phyloP scores from a whole-genome alignment of 2,888 invertebrate species.

The Hirtodrosophila trivittata region DNA sequence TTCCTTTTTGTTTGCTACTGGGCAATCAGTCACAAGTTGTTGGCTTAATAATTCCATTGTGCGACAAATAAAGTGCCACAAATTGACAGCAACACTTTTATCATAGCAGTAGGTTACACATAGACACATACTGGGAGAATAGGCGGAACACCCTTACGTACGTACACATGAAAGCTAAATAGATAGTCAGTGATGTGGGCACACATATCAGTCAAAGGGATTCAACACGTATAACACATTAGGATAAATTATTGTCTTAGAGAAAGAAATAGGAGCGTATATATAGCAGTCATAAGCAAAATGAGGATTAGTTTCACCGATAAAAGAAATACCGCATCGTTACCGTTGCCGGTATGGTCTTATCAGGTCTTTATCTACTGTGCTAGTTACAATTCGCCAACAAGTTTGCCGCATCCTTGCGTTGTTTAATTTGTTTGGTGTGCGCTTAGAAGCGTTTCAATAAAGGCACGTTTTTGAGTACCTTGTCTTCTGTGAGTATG shows the following conservation, averaged over 20 bases:
- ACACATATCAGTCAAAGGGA: slow-evolving; percentile 70
- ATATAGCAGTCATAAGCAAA: slow-evolving; percentile 5
- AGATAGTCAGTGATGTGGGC: slow-evolving; percentile 13
- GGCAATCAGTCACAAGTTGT: slow-evolving; percentile 32
- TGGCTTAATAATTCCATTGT: slow-evolving; percentile 39
- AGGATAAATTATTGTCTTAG: slow-evolving; percentile 70
- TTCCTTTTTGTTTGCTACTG: too few species aligned
- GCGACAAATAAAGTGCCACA: slow-evolving; percentile 55
- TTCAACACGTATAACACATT: slow-evolving; percentile 74
- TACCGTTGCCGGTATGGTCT: slow-evolving; percentile 1
- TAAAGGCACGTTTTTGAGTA: slow-evolving; percentile 24
- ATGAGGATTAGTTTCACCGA: slow-evolving; percentile 18
- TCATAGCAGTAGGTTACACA: slow-evolving; percentile 8
- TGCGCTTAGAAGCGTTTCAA: slow-evolving; percentile 37
- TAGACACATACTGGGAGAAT: too few species aligned
- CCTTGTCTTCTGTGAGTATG: neutral
- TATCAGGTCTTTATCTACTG: too few species aligned
- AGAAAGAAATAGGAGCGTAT: slow-evolving; percentile 26
- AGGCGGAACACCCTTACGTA: slow-evolving; percentile 19
- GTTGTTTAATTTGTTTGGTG: slow-evolving; percentile 66
- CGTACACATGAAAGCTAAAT: neutral
- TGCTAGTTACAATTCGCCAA: slow-evolving; percentile 64
- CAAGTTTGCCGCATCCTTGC: slow-evolving; percentile 44
- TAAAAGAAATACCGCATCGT: slow-evolving; percentile 23
- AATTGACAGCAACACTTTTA: slow-evolving; percentile 54